Base-by-base conservation (phyloP, 53 echinoderm and acorn worm genomes). In the Echinometra lucunter region DNA sequence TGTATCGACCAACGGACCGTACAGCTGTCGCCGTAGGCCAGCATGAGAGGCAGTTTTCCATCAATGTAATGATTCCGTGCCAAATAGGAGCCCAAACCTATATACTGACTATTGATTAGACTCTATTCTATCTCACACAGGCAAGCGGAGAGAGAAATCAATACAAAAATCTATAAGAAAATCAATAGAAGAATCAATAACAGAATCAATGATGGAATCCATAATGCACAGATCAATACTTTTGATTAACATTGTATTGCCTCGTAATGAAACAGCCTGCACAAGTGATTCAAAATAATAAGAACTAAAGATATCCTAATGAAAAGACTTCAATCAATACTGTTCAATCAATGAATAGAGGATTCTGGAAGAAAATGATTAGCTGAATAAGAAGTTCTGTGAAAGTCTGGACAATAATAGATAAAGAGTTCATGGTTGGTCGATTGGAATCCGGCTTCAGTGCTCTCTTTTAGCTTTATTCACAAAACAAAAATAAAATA, bases 161-260 rank as follows among this genome's bases (percentile, higher is more conserved):
- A 89, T 91, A 74, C 21, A 6, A 78, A 19, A n/a, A n/a, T n/a
- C n/a, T n/a, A n/a, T n/a, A n/a, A n/a, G n/a, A n/a, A 47, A 92
- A 92, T 92, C 92, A 72, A 92, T 92, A 49, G 6, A 45, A 45
- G 35, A 92, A 72, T 92, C 92, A 75, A 92, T 92, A 78, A 6
- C 17, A 78, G 55, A 91, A 91, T 91, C 72, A 23, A 91, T 69
- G 69, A 4, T 72, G 80, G 90, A 60, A 90, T 58, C 58, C 49
- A 55, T 57, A 88, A 55, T 21, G 57, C 49, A 5, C 90, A 21
- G 21, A 90, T 90, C 63, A 60, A 90, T 90, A 63, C 19, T 58
- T 90, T 90, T 90, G 90, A 90, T 90, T 58, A 90, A 60, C 58
- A 58, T 1, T 57, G 63, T 21, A 58, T 37, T 30, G 60, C 42